Percentiles rank a stretch among this genome's conserved stretches.
These are phyloP conservation scores for Sussaba pulchella DNA, from an alignment of 2,888 invertebrate genomes.

Conservation along the genomic window DNA sequence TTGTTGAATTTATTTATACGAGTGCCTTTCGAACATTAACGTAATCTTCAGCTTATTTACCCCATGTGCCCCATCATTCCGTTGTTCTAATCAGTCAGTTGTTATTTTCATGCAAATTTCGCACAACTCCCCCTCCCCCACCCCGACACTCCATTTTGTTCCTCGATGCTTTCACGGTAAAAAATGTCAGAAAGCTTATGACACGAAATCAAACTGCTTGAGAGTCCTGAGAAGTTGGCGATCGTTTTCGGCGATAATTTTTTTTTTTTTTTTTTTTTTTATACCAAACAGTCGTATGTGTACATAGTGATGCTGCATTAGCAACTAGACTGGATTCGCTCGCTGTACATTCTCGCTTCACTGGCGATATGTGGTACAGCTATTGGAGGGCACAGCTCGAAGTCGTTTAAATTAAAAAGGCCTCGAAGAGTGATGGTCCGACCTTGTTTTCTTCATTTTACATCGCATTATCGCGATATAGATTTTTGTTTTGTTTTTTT, in stretches of 20 bases:
- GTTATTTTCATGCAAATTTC: not conserved
- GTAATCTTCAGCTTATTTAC: conserved; percentile 57
- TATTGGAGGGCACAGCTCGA: not conserved
- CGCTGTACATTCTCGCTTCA: conserved; percentile 50
- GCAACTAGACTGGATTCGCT: conserved; percentile 28
- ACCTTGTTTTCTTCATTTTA: not conserved
- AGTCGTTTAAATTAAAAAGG: conserved; percentile 18
- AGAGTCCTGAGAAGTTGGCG: conserved; percentile 7
- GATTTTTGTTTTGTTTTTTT: not conserved
- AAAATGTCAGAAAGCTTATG: not conserved
- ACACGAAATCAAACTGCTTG: conserved; percentile 11
- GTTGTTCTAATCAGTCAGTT: not conserved
- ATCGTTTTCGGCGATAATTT: not conserved
- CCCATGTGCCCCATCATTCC: not conserved
- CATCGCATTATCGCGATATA: not conserved
- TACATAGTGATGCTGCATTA: conserved; percentile 29
- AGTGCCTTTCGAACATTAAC: conserved; percentile 83
- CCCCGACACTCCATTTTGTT: too few species aligned
- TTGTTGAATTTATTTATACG: conserved; percentile 81
- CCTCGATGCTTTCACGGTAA: not conserved
- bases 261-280: conserved; percentile 12
- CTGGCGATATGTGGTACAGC: conserved; percentile 5
- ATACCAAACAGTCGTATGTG: conserved; percentile 34
- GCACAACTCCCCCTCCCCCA: too few species aligned
- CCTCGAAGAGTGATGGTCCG: conserved; percentile 28